Evolutionary conservation across 2,888 invertebrate genomes (phyloP).

Genomic region (Brachynemurus nebulosus): DNA sequence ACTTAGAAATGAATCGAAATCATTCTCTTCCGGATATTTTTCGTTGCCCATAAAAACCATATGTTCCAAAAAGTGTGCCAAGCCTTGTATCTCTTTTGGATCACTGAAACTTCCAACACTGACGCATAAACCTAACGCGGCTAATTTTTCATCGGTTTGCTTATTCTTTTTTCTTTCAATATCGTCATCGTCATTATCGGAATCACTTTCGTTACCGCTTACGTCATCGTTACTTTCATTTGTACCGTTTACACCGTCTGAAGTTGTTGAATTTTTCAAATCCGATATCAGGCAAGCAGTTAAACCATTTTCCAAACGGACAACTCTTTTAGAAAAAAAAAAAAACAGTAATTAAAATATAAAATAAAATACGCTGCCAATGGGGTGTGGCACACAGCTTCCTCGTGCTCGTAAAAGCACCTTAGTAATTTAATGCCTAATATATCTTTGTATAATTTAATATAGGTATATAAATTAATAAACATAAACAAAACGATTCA

Average conservation of each 20-base stretch:
- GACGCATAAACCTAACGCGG: slow-evolving; percentile 62
- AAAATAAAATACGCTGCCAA: neutral
- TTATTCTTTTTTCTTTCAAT: slow-evolving; percentile 23
- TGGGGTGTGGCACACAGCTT: neutral
- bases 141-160: slow-evolving; percentile 30
- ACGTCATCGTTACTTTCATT: slow-evolving; percentile 20
- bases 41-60: slow-evolving; percentile 93
- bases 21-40: slow-evolving; percentile 77
- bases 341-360: slow-evolving; percentile 17
- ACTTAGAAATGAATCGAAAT: slow-evolving; percentile 66
- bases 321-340: too few relatives aligned
- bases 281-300: slow-evolving; percentile 60
- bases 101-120: slow-evolving; percentile 71
- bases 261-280: slow-evolving; percentile 23
- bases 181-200: slow-evolving; percentile 18
- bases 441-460: too few relatives aligned
- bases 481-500: neutral
- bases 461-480: too few relatives aligned
- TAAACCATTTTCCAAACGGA: slow-evolving; percentile 54
- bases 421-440: too few relatives aligned
- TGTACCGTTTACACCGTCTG: slow-evolving; percentile 25
- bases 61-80: slow-evolving; percentile 78
- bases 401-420: too few relatives aligned
- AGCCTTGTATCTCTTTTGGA: slow-evolving; percentile 58
- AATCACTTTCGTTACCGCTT: slow-evolving; percentile 20